Evolutionary conservation across 2,113 vertebrate species (phyloP).

Genomic region (Myocastor coypus): DNA sequence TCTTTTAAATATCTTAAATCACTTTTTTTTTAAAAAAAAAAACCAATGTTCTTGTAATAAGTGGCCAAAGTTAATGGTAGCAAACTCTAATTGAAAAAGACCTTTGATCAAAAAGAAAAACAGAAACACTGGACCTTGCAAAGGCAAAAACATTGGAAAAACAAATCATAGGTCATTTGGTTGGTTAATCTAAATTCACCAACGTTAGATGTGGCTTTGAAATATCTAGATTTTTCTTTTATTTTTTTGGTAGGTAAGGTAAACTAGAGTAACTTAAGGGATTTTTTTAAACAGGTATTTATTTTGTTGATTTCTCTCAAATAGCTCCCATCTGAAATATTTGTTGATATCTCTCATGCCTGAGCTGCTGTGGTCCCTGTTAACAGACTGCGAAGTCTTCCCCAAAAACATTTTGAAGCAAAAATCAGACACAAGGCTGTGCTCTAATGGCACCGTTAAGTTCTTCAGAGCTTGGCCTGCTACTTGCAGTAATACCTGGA

Average conservation of each 20-base stretch:
- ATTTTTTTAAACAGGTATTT: conserved; percentile 19
- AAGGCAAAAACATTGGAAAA: not conserved
- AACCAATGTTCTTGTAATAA: not conserved
- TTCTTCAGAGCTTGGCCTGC: conserved; percentile 50
- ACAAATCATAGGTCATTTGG: not conserved
- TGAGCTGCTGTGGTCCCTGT: conserved; percentile 41
- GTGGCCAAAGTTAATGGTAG: not conserved
- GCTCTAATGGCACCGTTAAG: conserved; percentile 66
- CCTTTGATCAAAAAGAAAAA: not conserved
- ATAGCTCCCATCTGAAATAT: conserved; percentile 52
- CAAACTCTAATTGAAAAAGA: not conserved
- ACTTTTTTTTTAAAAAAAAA: too few relatives aligned
- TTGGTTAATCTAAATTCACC: not conserved
- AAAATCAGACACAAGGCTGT: conserved; percentile 63
- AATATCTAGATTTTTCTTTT: not conserved
- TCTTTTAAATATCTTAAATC: not conserved
- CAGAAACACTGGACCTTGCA: not conserved
- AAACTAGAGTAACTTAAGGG: conserved; percentile 14
- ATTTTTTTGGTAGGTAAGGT: not conserved
- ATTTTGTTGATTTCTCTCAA: conserved; percentile 55
- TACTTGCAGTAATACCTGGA: conserved; percentile 65
- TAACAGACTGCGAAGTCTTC: conserved; percentile 62
- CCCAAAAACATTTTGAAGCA: conserved; percentile 70
- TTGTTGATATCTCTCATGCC: conserved; percentile 9
- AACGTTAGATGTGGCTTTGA: not conserved